Evolutionary conservation across 2,113 vertebrate genomes (phyloP).

Genomic region (Struthidea cinerea): DNA sequence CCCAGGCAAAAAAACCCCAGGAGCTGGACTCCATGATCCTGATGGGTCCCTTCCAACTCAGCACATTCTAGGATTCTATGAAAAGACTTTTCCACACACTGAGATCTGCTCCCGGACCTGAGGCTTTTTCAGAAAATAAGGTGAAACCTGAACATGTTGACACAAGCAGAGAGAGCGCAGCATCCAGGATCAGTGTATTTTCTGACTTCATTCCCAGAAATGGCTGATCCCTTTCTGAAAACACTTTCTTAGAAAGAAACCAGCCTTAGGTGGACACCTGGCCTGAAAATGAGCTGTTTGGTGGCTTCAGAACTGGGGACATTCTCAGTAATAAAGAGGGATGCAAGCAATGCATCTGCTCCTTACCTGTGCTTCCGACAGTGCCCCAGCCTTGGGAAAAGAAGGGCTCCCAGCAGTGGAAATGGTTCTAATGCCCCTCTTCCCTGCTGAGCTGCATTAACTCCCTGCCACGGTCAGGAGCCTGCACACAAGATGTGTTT

Average conservation of each 20-base stretch:
- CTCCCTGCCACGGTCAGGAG: rapidly evolving
- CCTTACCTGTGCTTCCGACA: neutral
- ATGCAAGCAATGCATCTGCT: neutral
- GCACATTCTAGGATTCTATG: neutral
- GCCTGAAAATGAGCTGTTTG: neutral
- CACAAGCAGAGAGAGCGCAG: neutral
- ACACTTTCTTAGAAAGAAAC: neutral
- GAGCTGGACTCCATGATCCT: neutral
- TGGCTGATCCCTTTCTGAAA: neutral
- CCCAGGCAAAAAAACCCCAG: neutral
- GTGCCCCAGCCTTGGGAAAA: rapidly evolving
- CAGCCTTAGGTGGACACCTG: neutral
- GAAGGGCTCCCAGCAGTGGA: neutral
- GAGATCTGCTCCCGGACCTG: neutral
- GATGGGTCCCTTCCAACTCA: neutral
- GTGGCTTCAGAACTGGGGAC: neutral
- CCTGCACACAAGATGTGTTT: neutral
- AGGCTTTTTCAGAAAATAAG: neutral
- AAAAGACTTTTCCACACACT: neutral
- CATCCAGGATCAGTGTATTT: rapidly evolving
- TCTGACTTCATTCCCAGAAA: neutral
- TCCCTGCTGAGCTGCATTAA: neutral
- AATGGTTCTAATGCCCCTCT: neutral
- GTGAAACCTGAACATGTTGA: neutral
- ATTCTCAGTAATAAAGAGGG: neutral